Evolutionary conservation across 2,797 vertebrate species (phyloP), one percentile per base, ranked within the genome.

Genomic region (Sternarchorhynchus goeldii): DNA sequence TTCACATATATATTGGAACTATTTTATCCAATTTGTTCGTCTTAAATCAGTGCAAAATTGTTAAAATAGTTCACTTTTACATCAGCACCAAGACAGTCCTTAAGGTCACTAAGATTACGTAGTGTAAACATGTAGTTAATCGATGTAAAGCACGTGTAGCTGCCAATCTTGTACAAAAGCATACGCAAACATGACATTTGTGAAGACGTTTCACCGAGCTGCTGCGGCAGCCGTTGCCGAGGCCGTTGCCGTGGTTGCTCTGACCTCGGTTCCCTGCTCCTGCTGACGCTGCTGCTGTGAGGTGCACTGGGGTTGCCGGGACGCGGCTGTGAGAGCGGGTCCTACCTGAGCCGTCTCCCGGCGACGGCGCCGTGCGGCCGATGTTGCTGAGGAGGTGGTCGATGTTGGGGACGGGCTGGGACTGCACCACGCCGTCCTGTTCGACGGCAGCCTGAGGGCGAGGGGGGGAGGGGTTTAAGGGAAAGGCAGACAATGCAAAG

Each of bases 371-470:
- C 14, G 95, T 97, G 84, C 96, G 95, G 86, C 96, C 96, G 82
- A 99, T 99, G 95, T 99, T 98, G 89, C 93, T 94, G 89, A 99
- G 97, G 92, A 99, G 95, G 90, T 99, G 97, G 93, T 98, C 96
- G 89, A 99, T 99, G 92, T 98, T 99, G 89, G 98, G 98, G 91
- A 99, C 95, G 89, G 98, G 97, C 93, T 99, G 96, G 86, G 96
- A 97, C 86, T 98, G 95, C 91, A 99, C 95, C 77, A 96, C 96
- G 92, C 90, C 95, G 85, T 96, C 96, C 90, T 96, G 95, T 93
- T 96, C 96, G 70, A 94, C 91, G 85, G 95, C 79, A 87, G 96
- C 95, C 97, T 99, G 93, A 1, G 91, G 8, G 17, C 31, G 70
- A 60, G 21, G 0, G 6, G 16, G 39, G 10, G 25, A 64, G 34